Base-by-base conservation (phyloP, 2,888 invertebrate species). In the Limnephilus lunatus region DNA sequence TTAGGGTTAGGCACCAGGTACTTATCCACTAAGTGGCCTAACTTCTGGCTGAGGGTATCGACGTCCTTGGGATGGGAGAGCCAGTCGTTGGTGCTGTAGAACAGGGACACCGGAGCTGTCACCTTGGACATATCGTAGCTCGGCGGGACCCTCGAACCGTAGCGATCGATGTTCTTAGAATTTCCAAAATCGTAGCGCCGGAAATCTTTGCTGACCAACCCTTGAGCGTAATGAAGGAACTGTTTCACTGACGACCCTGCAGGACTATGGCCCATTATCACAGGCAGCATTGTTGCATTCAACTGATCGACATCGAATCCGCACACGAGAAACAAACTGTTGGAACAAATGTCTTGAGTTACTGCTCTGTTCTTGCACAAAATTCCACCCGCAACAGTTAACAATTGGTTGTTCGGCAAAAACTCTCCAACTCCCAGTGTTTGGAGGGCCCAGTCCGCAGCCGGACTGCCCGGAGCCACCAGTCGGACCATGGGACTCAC, bases 381-480 rank as follows among this genome's bases (percentile, higher is more conserved):
- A 0, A 95, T 35, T 32, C 94, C 92, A 92, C 96, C 96, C 85
- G 97, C 94, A 31, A 95, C 94, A 5, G 94, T 95, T 87, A 97
- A 94, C 19, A 97, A 95, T 3, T 95, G 94, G 90, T 95, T 95
- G 85, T 96, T 96, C 0, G 98, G 98, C 25, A 97, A 94, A 94
- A 98, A 97, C 94, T 98, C 98, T 92, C 97, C 94, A 0, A 96
- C 85, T 0, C 97, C 97, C 92, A 97, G 93, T 81, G 95, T 92
- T 82, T 95, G 94, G n/a, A 94, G 81, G 7, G 95, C 88, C 14
- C 93, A 94, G 81, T 95, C 94, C 5, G 95, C 90, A 2, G 95
- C 68, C 0, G 94, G 93, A 0, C 94, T 94, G 0, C 94, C 95
- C 0, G 95, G 94, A 2, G 95, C 94, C 19, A 95, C 31, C 0